A percentile compares a stretch with the other conserved stretches of the same genome.
Evolutionary conservation across 92 coral and sea anemone species (phyloP).

Genomic region (Epizoanthus illoricatus): DNA sequence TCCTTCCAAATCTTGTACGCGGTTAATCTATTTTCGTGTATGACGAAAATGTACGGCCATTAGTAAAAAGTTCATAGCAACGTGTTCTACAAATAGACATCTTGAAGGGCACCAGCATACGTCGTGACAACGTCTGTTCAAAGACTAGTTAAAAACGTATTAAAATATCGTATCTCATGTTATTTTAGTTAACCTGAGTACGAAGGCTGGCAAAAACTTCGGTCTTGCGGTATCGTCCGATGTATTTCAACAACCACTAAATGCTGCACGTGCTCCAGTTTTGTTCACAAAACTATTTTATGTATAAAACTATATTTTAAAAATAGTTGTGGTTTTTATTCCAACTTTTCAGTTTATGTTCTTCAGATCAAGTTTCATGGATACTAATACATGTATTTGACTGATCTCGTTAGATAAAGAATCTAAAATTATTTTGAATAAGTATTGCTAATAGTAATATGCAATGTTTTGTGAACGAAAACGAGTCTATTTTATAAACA

Average conservation of each 20-base stretch:
- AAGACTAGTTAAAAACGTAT: slow-evolving; percentile 43
- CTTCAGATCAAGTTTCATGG: too few relatives aligned
- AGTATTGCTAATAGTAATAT: too few relatives aligned
- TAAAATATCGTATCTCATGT: slow-evolving; percentile 27
- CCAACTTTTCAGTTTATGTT: too few relatives aligned
- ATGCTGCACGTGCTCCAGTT: too few relatives aligned
- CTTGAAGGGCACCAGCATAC: slow-evolving; percentile 10
- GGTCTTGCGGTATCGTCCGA: background rate
- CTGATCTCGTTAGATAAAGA: too few relatives aligned
- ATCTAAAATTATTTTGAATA: too few relatives aligned
- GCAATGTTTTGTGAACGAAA: too few relatives aligned
- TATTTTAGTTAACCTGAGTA: slow-evolving; percentile 27
- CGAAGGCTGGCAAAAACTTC: background rate
- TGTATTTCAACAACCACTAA: too few relatives aligned
- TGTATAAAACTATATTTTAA: too few relatives aligned
- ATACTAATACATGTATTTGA: too few relatives aligned
- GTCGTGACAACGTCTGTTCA: slow-evolving; percentile 34
- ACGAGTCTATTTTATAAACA: background rate
- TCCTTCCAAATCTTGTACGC: background rate
- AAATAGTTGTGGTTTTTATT: too few relatives aligned
- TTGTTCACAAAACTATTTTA: too few relatives aligned
- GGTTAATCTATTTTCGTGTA: background rate
- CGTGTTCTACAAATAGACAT: slow-evolving; percentile 34
- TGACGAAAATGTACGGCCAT: background rate
- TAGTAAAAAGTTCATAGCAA: slow-evolving; percentile 30